These are phyloP conservation scores for Oxystoma pomonae DNA, from an alignment of 2,888 invertebrate species.

Conservation along the genomic window DNA sequence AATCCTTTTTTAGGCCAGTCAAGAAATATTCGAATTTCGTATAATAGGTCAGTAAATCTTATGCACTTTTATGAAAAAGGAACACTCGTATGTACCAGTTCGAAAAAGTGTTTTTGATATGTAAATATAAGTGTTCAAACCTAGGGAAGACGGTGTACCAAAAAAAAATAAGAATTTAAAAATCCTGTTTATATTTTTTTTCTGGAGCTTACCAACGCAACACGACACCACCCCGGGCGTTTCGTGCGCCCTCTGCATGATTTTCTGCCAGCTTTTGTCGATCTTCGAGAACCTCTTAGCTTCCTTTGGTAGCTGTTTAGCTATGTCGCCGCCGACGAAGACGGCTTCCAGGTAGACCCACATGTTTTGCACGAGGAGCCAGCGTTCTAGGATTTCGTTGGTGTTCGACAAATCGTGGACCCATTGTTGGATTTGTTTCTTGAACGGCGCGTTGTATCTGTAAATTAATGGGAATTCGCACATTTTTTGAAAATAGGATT, in stretches of 20 bases:
- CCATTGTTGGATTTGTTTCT: slow-evolving; percentile 96
- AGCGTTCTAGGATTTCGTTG: slow-evolving; percentile 92
- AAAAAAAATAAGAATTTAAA: neutral
- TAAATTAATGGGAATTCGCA: too few species aligned
- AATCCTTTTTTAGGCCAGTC: too few species aligned
- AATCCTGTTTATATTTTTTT: neutral
- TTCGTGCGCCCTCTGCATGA: slow-evolving; percentile 95
- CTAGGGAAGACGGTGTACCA: neutral
- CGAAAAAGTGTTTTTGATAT: neutral
- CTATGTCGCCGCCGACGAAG: slow-evolving; percentile 97
- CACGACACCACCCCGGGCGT: slow-evolving; percentile 94
- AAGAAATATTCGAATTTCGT: too few species aligned
- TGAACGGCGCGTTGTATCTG: slow-evolving; percentile 93
- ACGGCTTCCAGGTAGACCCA: slow-evolving; percentile 98
- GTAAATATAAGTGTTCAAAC: neutral
- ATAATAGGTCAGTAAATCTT: too few species aligned
- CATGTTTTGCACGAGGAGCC: slow-evolving; percentile 95
- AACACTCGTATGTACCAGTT: neutral
- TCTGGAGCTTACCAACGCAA: slow-evolving; percentile 63
- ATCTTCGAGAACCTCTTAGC: slow-evolving; percentile 94
- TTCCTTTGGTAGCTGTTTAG: slow-evolving; percentile 94
- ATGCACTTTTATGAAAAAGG: too few species aligned
- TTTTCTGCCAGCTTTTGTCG: slow-evolving; percentile 98
- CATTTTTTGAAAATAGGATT: too few species aligned
- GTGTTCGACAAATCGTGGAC: slow-evolving; percentile 90